Evolutionary conservation across 2,888 invertebrate species (phyloP).

Genomic region (Lysandra bellargus): DNA sequence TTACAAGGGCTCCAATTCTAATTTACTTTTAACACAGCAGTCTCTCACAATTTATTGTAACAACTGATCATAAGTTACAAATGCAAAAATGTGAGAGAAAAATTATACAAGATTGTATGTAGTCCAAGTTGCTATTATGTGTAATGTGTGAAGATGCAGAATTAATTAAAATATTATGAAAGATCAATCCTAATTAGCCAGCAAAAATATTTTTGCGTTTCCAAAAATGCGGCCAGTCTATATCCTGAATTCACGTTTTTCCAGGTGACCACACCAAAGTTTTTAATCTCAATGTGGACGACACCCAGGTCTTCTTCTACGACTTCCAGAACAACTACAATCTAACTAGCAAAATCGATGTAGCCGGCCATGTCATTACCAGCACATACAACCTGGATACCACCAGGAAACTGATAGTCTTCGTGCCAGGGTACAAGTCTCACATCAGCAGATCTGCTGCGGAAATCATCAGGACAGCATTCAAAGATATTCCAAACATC

Average conservation of each 20-base stretch:
- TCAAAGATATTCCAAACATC: conserved; percentile 59
- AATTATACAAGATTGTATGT: too few species aligned
- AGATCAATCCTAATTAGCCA: too few species aligned
- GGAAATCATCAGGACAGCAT: conserved; percentile 61
- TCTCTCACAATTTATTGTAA: too few species aligned
- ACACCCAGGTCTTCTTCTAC: conserved; percentile 63
- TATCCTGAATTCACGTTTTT: conserved; percentile 38
- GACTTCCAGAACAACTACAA: conserved; percentile 70
- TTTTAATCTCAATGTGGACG: conserved; percentile 57
- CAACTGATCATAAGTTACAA: too few species aligned
- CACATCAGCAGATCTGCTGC: conserved; percentile 63
- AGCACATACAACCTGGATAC: conserved; percentile 60
- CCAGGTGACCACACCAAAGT: conserved; percentile 67
- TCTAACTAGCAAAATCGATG: conserved; percentile 55
- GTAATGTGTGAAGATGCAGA: too few species aligned
- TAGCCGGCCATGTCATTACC: conserved; percentile 56
- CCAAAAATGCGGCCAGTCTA: background rate
- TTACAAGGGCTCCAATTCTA: too few species aligned
- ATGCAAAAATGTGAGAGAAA: too few species aligned
- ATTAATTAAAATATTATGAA: too few species aligned
- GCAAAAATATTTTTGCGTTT: background rate
- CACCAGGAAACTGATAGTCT: conserved; percentile 61
- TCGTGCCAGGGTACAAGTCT: conserved; percentile 72
- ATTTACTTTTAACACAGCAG: too few species aligned
- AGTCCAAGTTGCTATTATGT: too few species aligned